Evolutionary conservation across 2,113 vertebrate genomes (phyloP).

Genomic region (Triplophysa rosa): DNA sequence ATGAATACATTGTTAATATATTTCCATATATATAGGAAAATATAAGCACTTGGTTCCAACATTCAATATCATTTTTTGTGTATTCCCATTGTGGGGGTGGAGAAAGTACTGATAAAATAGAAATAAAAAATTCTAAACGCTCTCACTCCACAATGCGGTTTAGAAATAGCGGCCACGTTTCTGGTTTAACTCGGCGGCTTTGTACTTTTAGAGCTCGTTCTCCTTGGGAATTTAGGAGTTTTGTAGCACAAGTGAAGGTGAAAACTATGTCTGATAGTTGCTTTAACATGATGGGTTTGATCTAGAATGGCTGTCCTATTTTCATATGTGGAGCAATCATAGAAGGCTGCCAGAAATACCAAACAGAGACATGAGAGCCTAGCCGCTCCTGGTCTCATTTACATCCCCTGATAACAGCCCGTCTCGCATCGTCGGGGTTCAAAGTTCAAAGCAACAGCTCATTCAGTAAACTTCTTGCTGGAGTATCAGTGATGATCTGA

Average conservation of each 20-base stretch:
- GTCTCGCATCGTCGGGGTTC: conserved; percentile 19
- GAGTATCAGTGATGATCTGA: conserved; percentile 24
- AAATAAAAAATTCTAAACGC: background rate
- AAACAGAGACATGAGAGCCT: background rate
- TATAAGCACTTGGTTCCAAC: too few relatives aligned
- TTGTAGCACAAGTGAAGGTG: background rate
- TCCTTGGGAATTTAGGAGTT: background rate
- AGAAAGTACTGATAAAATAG: too few relatives aligned
- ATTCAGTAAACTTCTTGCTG: conserved; percentile 43
- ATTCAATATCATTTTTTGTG: too few relatives aligned
- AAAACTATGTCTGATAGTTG: background rate
- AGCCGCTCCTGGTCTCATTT: background rate
- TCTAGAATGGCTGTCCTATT: conserved; percentile 26
- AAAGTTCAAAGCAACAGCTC: conserved; percentile 35
- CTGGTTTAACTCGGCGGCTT: background rate
- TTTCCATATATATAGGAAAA: too few relatives aligned
- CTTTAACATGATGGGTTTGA: conserved; percentile 20
- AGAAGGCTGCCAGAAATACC: background rate
- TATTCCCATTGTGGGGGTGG: too few relatives aligned
- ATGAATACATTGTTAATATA: too few relatives aligned
- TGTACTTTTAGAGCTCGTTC: conserved; percentile 9
- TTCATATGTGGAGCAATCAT: conserved; percentile 39
- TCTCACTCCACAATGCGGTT: background rate
- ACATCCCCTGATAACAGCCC: background rate
- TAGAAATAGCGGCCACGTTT: conserved; percentile 26